phyloP scores from a whole-genome alignment of 2,797 vertebrate genomes.

The Ciconia nigra region DNA sequence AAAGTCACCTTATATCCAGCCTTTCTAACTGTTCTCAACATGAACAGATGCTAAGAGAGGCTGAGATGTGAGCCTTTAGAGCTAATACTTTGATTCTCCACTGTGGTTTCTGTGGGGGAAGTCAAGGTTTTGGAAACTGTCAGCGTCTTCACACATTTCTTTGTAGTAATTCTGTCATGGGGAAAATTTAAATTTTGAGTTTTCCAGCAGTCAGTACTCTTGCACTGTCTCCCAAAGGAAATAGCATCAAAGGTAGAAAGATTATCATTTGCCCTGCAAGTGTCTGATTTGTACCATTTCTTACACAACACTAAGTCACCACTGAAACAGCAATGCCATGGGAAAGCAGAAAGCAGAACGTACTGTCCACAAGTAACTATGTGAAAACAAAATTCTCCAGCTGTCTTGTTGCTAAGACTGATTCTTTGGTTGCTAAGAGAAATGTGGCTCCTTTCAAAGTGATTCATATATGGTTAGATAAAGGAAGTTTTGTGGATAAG shows the following conservation, averaged over 20 bases:
- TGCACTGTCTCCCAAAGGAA: neutral
- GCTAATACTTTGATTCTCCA: neutral
- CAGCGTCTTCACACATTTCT: neutral
- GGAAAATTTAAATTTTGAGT: neutral
- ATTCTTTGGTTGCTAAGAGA: slow-evolving; percentile 59
- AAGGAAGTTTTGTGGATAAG: slow-evolving; percentile 11
- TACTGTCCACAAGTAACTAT: slow-evolving; percentile 11
- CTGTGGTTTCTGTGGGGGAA: neutral
- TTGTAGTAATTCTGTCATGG: neutral
- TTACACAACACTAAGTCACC: neutral
- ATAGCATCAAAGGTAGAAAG: neutral
- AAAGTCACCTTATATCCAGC: neutral
- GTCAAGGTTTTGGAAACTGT: neutral
- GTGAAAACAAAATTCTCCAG: slow-evolving; percentile 48
- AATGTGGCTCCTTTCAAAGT: slow-evolving; percentile 34
- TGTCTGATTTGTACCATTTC: neutral
- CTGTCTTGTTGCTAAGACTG: slow-evolving; percentile 57
- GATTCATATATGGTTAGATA: slow-evolving; percentile 47
- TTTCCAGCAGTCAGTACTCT: neutral
- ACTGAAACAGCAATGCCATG: neutral
- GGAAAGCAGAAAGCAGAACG: slow-evolving; percentile 26
- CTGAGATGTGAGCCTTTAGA: neutral
- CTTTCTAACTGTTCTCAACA: neutral
- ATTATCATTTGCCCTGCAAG: neutral
- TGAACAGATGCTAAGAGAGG: neutral